Evolutionary conservation across 2,888 invertebrate genomes (phyloP), one percentile per base, ranked within the genome.

Genomic region (Volucella bombylans): DNA sequence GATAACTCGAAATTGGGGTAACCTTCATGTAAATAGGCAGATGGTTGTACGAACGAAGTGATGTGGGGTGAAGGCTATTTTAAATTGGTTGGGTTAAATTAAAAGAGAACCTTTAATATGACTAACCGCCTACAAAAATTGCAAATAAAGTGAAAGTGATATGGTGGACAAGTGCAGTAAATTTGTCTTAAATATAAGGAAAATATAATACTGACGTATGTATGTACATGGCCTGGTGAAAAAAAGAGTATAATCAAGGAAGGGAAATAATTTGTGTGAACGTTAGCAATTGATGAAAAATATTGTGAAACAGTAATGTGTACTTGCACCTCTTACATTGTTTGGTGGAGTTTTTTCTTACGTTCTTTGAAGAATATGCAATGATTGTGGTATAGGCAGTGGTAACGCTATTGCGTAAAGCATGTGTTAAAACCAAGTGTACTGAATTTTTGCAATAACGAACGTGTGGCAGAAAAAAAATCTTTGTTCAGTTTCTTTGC

Each of bases 81-180:
- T 31, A 31, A 15, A 18, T 9, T 67, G 9, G 8, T 9, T 12
- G 8, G 8, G 14, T 31, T 62, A 11, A 15, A 50, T 14, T 18
- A 65, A 54, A 31, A 64, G 49, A 39, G 45, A 39, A 23, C 41
- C 3, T 43, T n/a, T 8, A 12, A 14, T 15, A 18, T 61, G 52
- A 52, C 45, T 61, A 59, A 18, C 59, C 31, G 43, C 41, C 41
- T 12, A 54, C 14, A 50, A 38, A 31, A 31, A 69, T 54, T 67
- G n/a, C 31, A 55, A 15, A 38, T 47, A 72, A 72, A 73, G 73
- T 64, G 73, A 73, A 73, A 73, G 73, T 73, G 62, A 31, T 6
- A 31, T 47, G 8, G 45, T 45, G 18, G 18, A n/a, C 38, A 50
- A 61, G 50, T 50, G 49, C 14, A 39, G 23, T 59, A 52, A 52